Evolutionary conservation across 1,140 invertebrate genomes (phyloP).

Genomic region (Hycleus phaleratus): DNA sequence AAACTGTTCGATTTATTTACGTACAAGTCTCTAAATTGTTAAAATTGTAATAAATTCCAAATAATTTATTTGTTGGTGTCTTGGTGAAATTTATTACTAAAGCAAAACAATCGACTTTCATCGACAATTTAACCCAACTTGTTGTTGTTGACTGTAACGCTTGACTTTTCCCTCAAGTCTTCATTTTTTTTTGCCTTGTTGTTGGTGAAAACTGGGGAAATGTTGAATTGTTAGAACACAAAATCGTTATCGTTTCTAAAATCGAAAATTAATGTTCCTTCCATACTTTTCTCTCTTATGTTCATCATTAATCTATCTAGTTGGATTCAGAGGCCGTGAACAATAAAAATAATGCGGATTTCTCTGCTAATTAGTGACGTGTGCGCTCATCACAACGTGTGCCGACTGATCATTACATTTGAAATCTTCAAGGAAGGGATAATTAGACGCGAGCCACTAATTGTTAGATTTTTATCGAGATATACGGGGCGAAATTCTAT

Average conservation of each 20-base stretch:
- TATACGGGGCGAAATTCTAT: too few relatives aligned
- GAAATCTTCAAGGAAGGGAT: constrained; percentile 12
- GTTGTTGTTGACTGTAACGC: too few relatives aligned
- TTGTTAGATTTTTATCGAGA: constrained; percentile 13
- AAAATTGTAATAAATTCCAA: constrained; percentile 5
- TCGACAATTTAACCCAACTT: too few relatives aligned
- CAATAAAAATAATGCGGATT: constrained; percentile 31
- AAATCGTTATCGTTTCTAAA: too few relatives aligned
- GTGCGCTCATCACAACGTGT: constrained; percentile 25
- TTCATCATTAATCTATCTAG: neutral
- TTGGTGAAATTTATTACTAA: constrained; percentile 3
- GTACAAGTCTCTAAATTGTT: neutral
- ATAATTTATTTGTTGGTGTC: constrained; percentile 1
- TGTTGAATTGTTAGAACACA: too few relatives aligned
- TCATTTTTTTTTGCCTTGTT: too few relatives aligned
- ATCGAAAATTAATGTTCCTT: too few relatives aligned
- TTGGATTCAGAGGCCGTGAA: constrained; percentile 24
- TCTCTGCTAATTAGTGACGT: constrained; percentile 31
- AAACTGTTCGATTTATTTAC: neutral
- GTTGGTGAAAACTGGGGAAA: too few relatives aligned
- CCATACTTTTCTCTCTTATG: too few relatives aligned
- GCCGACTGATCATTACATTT: constrained; percentile 20
- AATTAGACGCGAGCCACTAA: constrained; percentile 25
- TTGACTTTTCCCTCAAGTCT: too few relatives aligned
- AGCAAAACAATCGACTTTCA: neutral